phyloP scores from a whole-genome alignment of 2,888 invertebrate species.

The Eilema sororculum region DNA sequence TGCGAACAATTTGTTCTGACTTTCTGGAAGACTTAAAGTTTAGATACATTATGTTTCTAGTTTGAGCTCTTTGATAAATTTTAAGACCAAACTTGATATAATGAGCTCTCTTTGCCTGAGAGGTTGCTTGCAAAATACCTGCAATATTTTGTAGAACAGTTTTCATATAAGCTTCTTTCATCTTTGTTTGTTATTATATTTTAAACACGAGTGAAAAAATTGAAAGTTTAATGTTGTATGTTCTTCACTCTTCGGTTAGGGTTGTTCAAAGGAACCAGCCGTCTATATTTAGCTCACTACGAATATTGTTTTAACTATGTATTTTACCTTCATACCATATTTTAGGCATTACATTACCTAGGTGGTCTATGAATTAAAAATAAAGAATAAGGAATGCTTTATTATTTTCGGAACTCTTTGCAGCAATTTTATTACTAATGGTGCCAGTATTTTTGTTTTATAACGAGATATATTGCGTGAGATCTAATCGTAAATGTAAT shows the following conservation, averaged over 20 bases:
- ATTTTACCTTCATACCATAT: not conserved
- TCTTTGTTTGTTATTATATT: constrained; percentile 24
- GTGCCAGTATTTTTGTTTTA: constrained; percentile 42
- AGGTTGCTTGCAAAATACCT: not conserved
- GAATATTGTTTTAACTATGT: not conserved
- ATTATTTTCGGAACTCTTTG: constrained; percentile 42
- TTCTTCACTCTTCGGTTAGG: not conserved
- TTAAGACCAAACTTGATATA: constrained; percentile 27
- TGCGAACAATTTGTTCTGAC: constrained; percentile 32
- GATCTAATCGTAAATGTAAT: constrained; percentile 50
- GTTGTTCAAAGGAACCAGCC: not conserved
- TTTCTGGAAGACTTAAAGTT: constrained; percentile 27
- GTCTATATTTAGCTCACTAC: not conserved
- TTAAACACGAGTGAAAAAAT: constrained; percentile 22
- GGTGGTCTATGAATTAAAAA: not conserved
- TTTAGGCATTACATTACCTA: not conserved
- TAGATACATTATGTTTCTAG: constrained; percentile 25
- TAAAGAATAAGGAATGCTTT: constrained; percentile 18
- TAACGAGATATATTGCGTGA: constrained; percentile 47
- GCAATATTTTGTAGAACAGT: constrained; percentile 19
- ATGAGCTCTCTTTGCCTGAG: constrained; percentile 37
- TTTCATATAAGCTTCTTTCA: constrained; percentile 18
- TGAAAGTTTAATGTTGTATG: not conserved
- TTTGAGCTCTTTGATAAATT: constrained; percentile 38
- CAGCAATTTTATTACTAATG: constrained; percentile 43